Base-by-base conservation (phyloP, 1,140 invertebrate genomes). In the Drosophila nasuta region DNA sequence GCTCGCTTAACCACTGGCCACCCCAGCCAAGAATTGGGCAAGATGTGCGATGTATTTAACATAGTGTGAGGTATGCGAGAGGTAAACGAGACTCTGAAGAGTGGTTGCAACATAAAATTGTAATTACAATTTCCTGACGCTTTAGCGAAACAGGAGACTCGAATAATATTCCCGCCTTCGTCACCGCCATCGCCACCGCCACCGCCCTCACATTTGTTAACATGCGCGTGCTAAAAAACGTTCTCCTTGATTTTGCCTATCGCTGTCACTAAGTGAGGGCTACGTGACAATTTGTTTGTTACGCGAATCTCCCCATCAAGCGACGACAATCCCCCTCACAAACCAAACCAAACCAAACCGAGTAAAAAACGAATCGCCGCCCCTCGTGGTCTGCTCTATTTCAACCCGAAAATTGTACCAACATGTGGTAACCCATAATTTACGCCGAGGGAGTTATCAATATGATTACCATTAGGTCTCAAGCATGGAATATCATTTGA, bases 351-450 rank as follows among this genome's bases (percentile, higher is more conserved):
- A 7, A 33, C 30, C 30, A 33, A 10, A 67, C 64, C 64, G 59
- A 41, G 80, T 80, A 83, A 82, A 83, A 86, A 82, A 54, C 38
- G 64, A 83, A 69, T 83, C 64, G 83, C 81, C 77, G 20, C 76
- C 7, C 33, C 59, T 52, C 62, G 69, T 66, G 70, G 67, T 57
- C 73, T 38, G 63, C 35, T 63, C 67, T 74, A 67, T 77, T 81
- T 45, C 79, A 77, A 78, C 70, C 85, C 80, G 86, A 77, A 79
- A 75, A 69, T 65, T 56, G 48, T 60, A 52, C 81, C 51, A 88
- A 89, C 83, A 89, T 88, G 83, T 89, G 83, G 83, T 82, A 88
- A 89, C 85, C 83, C 83, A 80, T 88, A 89, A 88, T 88, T 88
- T 88, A 49, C 80, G 85, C 83, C 73, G 64, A 82, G 85, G 83